phyloP scores from a whole-genome alignment of 2,113 vertebrate species.

The Cromileptes altivelis region DNA sequence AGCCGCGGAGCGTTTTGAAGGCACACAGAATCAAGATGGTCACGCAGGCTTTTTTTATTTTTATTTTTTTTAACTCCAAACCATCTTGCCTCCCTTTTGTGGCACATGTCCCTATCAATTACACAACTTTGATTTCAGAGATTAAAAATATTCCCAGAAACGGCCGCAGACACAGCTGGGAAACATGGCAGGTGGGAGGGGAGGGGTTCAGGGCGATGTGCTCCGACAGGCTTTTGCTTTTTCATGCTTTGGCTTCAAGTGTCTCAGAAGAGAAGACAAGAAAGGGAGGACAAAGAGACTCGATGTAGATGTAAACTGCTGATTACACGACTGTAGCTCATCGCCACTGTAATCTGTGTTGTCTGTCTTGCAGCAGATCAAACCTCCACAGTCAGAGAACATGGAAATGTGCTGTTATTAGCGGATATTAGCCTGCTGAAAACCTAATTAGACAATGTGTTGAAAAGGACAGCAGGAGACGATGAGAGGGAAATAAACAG shows the following conservation, averaged over 20 bases:
- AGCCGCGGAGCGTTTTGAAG: slow-evolving; percentile 4
- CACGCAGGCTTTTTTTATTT: slow-evolving; percentile 21
- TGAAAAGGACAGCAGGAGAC: not conserved
- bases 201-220: not conserved
- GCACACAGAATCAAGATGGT: not conserved
- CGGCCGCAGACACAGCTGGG: slow-evolving; percentile 19
- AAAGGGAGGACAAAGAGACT: slow-evolving; percentile 6
- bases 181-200: not conserved
- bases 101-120: slow-evolving; percentile 60
- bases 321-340: slow-evolving; percentile 27
- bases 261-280: slow-evolving; percentile 8
- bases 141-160: slow-evolving; percentile 63
- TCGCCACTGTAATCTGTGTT: not conserved
- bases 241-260: slow-evolving; percentile 12
- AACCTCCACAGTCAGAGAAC: not conserved
- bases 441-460: not conserved
- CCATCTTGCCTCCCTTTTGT: slow-evolving; percentile 20
- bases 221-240: slow-evolving; percentile 27
- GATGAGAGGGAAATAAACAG: not conserved
- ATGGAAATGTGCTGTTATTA: not conserved
- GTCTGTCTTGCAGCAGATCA: not conserved
- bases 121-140: slow-evolving; percentile 62
- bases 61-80: slow-evolving; percentile 18
- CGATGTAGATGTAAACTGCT: slow-evolving; percentile 2
- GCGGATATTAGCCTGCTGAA: not conserved